These are phyloP conservation scores for Nomada ruficornis DNA, from an alignment of 2,888 invertebrate species.

Conservation along the genomic window DNA sequence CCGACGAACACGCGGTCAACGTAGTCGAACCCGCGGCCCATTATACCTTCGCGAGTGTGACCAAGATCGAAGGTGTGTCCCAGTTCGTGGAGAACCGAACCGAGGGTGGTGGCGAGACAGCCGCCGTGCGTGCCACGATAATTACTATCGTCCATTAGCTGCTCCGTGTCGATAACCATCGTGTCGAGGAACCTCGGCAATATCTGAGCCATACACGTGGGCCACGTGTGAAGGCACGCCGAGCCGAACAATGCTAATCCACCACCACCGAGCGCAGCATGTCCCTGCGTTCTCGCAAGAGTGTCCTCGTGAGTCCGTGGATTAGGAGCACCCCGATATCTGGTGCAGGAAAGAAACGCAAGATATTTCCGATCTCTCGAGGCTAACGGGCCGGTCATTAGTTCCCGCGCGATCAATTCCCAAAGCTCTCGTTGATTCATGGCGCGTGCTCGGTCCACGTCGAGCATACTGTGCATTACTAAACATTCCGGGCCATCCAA, in stretches of 20 bases:
- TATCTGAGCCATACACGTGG: conserved; percentile 89
- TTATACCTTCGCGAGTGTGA: conserved; percentile 95
- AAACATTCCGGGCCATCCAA: conserved; percentile 88
- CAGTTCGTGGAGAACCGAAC: conserved; percentile 96
- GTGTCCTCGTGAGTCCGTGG: conserved; percentile 89
- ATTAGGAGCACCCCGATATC: conserved; percentile 89
- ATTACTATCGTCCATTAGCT: conserved; percentile 96
- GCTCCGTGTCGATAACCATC: conserved; percentile 88
- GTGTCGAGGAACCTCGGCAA: conserved; percentile 87
- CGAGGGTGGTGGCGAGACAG: conserved; percentile 95
- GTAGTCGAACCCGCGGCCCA: conserved; percentile 96
- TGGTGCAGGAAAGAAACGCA: conserved; percentile 94
- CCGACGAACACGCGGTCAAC: conserved; percentile 91
- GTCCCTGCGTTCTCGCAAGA: conserved; percentile 89
- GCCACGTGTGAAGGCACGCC: conserved; percentile 96
- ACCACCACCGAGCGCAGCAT: conserved; percentile 96
- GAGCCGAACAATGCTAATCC: conserved; percentile 96
- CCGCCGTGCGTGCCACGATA: conserved; percentile 94
- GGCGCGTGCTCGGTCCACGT: conserved; percentile 89
- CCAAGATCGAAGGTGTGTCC: conserved; percentile 97
- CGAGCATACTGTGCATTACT: conserved; percentile 90
- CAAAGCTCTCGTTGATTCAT: conserved; percentile 93
- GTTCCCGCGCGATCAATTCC: conserved; percentile 93
- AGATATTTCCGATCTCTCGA: conserved; percentile 91
- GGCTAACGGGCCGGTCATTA: conserved; percentile 87